Evolutionary conservation across 2,888 invertebrate species (phyloP).

Genomic region (Ennomos erosarius): DNA sequence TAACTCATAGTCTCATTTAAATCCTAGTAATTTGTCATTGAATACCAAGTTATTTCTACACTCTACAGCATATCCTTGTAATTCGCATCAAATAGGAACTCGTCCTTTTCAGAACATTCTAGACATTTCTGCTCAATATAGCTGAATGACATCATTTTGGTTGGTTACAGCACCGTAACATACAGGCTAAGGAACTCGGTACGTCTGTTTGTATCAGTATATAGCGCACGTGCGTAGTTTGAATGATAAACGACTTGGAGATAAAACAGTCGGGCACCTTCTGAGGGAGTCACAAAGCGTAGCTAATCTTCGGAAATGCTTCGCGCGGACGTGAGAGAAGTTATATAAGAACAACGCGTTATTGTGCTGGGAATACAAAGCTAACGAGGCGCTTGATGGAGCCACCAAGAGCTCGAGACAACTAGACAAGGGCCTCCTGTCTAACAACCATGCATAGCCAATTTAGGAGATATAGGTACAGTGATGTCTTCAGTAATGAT

Average conservation of each 20-base stretch:
- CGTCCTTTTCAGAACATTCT: constrained; percentile 29
- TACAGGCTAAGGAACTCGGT: constrained; percentile 33
- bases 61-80: constrained; percentile 16
- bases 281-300: constrained; percentile 54
- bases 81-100: constrained; percentile 30
- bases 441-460: constrained; percentile 24
- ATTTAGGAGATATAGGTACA: constrained; percentile 15
- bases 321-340: constrained; percentile 60
- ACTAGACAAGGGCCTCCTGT: constrained; percentile 34
- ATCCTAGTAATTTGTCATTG: constrained; percentile 1
- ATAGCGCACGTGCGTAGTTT: constrained; percentile 50
- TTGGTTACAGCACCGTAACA: constrained; percentile 14
- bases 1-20: constrained; percentile 18
- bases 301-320: constrained; percentile 61
- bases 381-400: constrained; percentile 43
- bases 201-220: constrained; percentile 27
- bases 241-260: constrained; percentile 57
- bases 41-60: constrained; percentile 8
- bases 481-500: constrained; percentile 12
- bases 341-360: constrained; percentile 56
- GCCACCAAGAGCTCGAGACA: constrained; percentile 29
- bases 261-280: constrained; percentile 58
- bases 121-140: constrained; percentile 28
- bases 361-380: constrained; percentile 54
- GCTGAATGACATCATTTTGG: constrained; percentile 40